A percentile compares a stretch with the other conserved stretches of the same genome.
phyloP scores from a whole-genome alignment of 1,140 invertebrate species.

The Potamilus streckersoni region DNA sequence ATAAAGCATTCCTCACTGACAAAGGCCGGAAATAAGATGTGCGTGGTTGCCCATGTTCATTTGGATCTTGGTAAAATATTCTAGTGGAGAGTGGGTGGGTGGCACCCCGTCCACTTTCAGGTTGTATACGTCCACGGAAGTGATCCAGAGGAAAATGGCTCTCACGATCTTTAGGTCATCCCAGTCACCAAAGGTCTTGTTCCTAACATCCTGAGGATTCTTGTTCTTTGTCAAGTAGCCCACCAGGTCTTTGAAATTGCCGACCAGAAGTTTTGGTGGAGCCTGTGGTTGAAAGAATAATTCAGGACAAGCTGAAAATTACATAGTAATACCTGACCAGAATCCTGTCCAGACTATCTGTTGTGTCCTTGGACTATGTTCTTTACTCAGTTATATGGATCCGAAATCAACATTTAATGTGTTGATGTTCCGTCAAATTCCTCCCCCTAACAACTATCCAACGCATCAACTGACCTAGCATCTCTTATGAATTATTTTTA shows the following conservation, averaged over 20 bases:
- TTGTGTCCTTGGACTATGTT: not conserved
- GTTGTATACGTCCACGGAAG: conserved; percentile 58
- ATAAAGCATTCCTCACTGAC: conserved; percentile 52
- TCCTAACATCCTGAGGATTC: too few species aligned
- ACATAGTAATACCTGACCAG: not conserved
- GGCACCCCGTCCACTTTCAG: conserved; percentile 43
- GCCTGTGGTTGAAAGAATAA: conserved; percentile 29
- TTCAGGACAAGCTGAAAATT: not conserved
- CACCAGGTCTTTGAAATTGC: conserved; percentile 54
- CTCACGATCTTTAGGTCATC: conserved; percentile 53
- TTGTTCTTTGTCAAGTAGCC: conserved; percentile 40
- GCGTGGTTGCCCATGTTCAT: conserved; percentile 59
- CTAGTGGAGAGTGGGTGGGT: conserved; percentile 54
- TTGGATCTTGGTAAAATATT: conserved; percentile 60
- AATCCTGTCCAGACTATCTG: not conserved
- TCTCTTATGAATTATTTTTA: too few species aligned
- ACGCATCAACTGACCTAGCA: too few species aligned
- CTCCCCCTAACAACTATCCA: not conserved
- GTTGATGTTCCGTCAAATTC: not conserved
- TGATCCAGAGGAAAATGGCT: conserved; percentile 61
- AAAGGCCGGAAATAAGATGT: conserved; percentile 58
- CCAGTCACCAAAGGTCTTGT: conserved; percentile 29
- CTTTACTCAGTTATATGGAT: not conserved
- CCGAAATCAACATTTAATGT: not conserved
- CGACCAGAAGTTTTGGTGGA: conserved; percentile 38